Evolutionary conservation across 2,797 vertebrate genomes (phyloP), one percentile per base, ranked within the genome.

Genomic region (Tympanoctomys barrerae): DNA sequence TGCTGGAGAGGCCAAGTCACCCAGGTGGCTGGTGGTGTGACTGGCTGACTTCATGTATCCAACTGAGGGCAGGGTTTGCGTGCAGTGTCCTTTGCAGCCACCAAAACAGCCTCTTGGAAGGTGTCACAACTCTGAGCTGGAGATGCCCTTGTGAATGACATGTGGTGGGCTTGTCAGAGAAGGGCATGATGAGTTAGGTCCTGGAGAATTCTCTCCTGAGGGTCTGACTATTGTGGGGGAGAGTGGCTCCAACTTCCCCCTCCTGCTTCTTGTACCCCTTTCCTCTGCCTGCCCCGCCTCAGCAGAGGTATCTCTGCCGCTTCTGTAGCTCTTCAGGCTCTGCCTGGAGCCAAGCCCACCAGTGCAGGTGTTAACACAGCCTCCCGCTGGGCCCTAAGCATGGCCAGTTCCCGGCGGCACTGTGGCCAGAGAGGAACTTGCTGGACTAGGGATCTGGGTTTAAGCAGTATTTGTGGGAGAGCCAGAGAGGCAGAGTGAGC

Each of bases 321-420:
- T 33, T 42, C 73, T 62, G 52, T 46, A 6, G 46, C 19, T 57
- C 52, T n/a, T 73, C 42, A 16, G 16, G 57, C 42, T 42, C 39
- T 5, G 1, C 59, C 93, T 70, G 10, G 46, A 22, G 11, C 4
- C 1, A 71, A 4, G 13, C 70, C 39, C 3, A 14, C 31, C n/a
- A n/a, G 26, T 12, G 28, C 1, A 26, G 21, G 49, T 13, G 0
- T 31, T 46, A 16, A 5, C 39, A 21, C 1, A 0, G 3, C 22
- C 59, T 59, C 4, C 4, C 3, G 0, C 6, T 3, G 22, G 18
- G 28, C 61, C 0, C 1, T 6, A 28, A 75, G 73, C 28, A 12
- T 5, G 36, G 0, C 31, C 36, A 42, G 31, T 22, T 42, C 7
- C 28, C 39, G 10, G 1, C 12, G 22, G 18, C 10, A 2, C 57